Evolutionary conservation across 1,140 invertebrate species (phyloP), one percentile per base, ranked within the genome.

Genomic region (Cotesia chilonis): DNA sequence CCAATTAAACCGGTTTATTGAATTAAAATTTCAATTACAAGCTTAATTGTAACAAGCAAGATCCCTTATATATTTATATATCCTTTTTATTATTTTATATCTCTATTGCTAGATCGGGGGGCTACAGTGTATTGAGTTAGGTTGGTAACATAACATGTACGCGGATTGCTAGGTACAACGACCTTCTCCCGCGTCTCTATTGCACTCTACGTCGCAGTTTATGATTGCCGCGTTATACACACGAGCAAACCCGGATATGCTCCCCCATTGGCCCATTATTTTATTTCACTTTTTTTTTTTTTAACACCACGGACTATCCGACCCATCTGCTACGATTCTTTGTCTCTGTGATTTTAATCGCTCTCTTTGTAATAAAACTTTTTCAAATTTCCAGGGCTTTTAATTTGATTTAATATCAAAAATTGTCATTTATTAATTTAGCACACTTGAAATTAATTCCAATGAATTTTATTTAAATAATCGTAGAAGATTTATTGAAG

Each of bases 141-240:
- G 63, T 65, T 65, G 38, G 63, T 65, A 47, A 47, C 41, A 47
- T 65, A 28, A 61, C 59, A 41, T 65, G n/a, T 65, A 65, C 63
- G 37, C 17, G 35, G 35, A 65, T 41, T 65, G 63, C 36, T 37
- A 65, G 63, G 63, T 65, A 65, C 63, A 65, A 65, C 63, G 63
- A 65, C 63, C 63, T 65, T 65, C 63, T 65, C 63, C 38, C 63
- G 37, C 35, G 63, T 38, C 38, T 37, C 37, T 65, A 65, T 65
- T 65, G 37, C 63, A 65, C 35, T 65, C 12, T 41, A 37, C 63
- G 38, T 65, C 37, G 35, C 63, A 65, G 36, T 65, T 65, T 65
- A 14, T 38, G 36, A 20, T 38, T 41, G 63, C 63, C 12, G 37
- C 37, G 63, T 65, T 65, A 47, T 70, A 12, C 37, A 70, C 55